Evolutionary conservation across 2,113 vertebrate genomes (phyloP), one percentile per base, ranked within the genome.

Genomic region (Zosterops pallidus): DNA sequence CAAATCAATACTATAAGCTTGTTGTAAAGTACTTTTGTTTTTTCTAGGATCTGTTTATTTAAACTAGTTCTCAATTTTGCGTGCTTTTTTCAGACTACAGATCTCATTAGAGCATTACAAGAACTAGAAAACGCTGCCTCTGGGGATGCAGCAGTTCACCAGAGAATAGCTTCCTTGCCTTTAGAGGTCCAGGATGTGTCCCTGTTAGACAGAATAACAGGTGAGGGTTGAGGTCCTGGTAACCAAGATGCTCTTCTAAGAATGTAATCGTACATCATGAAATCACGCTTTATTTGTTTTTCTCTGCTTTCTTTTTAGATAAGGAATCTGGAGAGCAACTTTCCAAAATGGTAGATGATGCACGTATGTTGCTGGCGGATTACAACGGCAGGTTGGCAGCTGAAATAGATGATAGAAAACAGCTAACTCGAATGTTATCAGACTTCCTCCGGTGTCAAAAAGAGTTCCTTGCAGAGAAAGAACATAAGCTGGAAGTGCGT

Each of bases 401-500:
- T 67, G 99, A 99, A 97, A 99, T 99, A 81, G 99, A 99, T 94
- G 99, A 99, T 96, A 98, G 99, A 89, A 98, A 99, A 86, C 99
- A 99, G 91, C 99, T 99, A 62, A 99, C 98, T 22, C 98, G 99
- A 89, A 99, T 99, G 89, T 98, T 99, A 78, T 98, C 98, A 4
- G 98, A 99, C 95, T 99, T 99, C 97, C 98, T 99, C 94, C 99
- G 99, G 92, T 99, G 98, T 98, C 99, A 99, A 98, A 99, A 99
- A 98, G 99, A 99, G 90, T 98, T 99, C 93, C 98, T 99, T 97
- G 98, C 97, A 97, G 99, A 99, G 98, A 99, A 99, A 92, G 99
- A 99, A 86, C 99, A 99, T 98, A 99, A 99, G 98, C 98, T 99
- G 94, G 99, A 99, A 99, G 99, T 99, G 99, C 98, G 99, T 99